Percentiles rank a stretch among this genome's conserved stretches.
Evolutionary conservation across 92 coral and sea anemone species (phyloP).

Genomic region (Porites rus): DNA sequence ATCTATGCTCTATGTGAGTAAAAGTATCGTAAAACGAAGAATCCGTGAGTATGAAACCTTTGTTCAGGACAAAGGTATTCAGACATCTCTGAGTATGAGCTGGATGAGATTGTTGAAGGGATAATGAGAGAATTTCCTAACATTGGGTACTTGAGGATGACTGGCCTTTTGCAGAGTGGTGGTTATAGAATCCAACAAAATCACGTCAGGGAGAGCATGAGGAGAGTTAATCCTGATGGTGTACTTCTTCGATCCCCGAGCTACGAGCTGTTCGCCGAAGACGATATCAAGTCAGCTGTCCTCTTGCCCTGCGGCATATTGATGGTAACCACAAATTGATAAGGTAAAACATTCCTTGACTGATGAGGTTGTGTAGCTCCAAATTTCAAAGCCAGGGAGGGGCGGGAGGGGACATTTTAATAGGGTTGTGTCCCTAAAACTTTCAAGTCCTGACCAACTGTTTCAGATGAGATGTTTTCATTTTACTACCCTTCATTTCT

Average conservation of each 20-base stretch:
- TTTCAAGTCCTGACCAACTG: too few relatives aligned
- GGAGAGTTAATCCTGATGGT: background rate
- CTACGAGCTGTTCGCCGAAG: slow-evolving; percentile 21
- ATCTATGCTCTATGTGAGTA: slow-evolving; percentile 47
- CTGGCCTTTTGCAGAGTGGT: slow-evolving; percentile 48
- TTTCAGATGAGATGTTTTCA: too few relatives aligned
- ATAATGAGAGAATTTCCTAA: slow-evolving; percentile 52
- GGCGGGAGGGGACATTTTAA: too few relatives aligned
- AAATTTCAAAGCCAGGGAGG: background rate
- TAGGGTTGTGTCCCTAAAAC: too few relatives aligned
- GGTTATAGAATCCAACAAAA: slow-evolving; percentile 39
- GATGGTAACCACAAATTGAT: background rate
- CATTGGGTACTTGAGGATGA: slow-evolving; percentile 54
- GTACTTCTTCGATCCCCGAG: background rate
- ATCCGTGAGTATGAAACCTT: slow-evolving; percentile 39
- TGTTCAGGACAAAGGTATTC: slow-evolving; percentile 34
- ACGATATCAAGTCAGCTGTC: slow-evolving; percentile 13
- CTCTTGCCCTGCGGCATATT: slow-evolving; percentile 5
- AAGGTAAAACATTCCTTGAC: slow-evolving; percentile 3
- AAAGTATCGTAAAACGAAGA: slow-evolving; percentile 51
- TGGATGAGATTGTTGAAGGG: slow-evolving; percentile 32
- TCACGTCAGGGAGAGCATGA: slow-evolving; percentile 27
- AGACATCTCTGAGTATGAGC: slow-evolving; percentile 32
- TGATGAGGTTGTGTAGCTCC: background rate
- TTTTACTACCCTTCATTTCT: too few relatives aligned